Evolutionary conservation across 2,888 invertebrate species (phyloP).

Genomic region (Euplagia quadripunctaria): DNA sequence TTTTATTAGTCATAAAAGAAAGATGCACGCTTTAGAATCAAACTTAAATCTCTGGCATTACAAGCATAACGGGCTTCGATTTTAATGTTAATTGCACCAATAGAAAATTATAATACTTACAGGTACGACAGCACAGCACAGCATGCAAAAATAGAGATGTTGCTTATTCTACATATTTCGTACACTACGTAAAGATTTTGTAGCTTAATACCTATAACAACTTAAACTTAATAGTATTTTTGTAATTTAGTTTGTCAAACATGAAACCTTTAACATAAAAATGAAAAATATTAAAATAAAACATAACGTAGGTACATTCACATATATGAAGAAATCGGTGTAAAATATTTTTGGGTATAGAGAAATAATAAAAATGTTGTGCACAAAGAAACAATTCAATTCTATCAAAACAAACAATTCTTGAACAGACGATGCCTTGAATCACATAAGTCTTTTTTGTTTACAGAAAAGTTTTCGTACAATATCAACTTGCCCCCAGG

Average conservation of each 20-base stretch:
- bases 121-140: too few species aligned
- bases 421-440: not conserved
- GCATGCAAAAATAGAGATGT: too few species aligned
- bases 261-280: too few species aligned
- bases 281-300: too few species aligned
- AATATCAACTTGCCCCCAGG: slow-evolving; percentile 1
- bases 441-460: not conserved
- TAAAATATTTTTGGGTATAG: not conserved
- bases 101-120: not conserved
- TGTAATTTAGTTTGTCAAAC: too few species aligned
- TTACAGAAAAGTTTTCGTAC: slow-evolving; percentile 13
- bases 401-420: not conserved
- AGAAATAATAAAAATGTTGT: not conserved
- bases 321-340: too few species aligned
- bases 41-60: not conserved
- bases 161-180: too few species aligned
- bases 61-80: not conserved
- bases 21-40: not conserved
- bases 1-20: too few species aligned
- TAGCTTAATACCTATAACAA: too few species aligned
- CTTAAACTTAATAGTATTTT: too few species aligned
- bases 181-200: too few species aligned
- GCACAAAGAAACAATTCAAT: not conserved
- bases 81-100: not conserved
- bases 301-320: too few species aligned